Conservation (phyloP, 2,888 invertebrate species). For the Synanthedon formicaeformis region DNA sequence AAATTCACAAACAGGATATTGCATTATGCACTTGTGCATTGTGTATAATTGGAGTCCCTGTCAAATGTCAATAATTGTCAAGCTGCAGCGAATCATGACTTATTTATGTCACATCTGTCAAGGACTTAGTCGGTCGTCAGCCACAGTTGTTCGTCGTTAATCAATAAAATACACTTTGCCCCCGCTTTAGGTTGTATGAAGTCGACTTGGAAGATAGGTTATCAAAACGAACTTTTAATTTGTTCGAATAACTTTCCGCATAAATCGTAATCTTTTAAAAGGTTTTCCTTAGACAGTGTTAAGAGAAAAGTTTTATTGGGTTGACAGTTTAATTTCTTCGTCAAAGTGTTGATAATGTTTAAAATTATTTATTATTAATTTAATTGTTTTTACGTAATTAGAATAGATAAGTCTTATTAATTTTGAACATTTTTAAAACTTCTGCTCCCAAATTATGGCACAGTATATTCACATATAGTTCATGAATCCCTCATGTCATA, state of each 20-base stretch:
- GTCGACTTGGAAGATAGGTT: constrained; percentile 1
- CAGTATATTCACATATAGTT: no score
- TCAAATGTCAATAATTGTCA: constrained; percentile 3
- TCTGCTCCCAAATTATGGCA: no score
- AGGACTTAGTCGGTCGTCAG: constrained; percentile 4
- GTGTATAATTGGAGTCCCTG: constrained; percentile 3
- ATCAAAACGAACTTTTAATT: constrained; percentile 10
- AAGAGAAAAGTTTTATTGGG: constrained; percentile 28
- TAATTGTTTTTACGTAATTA: no score
- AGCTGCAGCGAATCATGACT: constrained; percentile 3
- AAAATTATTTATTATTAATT: no score
- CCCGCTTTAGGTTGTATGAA: not conserved
- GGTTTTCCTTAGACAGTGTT: constrained; percentile 19
- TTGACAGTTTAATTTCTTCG: constrained; percentile 10
- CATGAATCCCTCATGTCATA: no score
- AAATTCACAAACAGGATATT: not conserved
- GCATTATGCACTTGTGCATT: constrained; percentile 2
- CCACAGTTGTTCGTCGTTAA: constrained; percentile 2
- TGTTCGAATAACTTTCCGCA: constrained; percentile 25
- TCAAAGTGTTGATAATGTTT: no score
- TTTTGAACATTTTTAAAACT: no score
- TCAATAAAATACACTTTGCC: not conserved
- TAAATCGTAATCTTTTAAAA: constrained; percentile 28
- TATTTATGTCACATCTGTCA: constrained; percentile 6
- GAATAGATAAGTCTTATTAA: no score